A percentile compares a stretch with the other conserved stretches of the same genome.
phyloP scores from a whole-genome alignment of 2,797 vertebrate species.

The Syngnathus acus region DNA sequence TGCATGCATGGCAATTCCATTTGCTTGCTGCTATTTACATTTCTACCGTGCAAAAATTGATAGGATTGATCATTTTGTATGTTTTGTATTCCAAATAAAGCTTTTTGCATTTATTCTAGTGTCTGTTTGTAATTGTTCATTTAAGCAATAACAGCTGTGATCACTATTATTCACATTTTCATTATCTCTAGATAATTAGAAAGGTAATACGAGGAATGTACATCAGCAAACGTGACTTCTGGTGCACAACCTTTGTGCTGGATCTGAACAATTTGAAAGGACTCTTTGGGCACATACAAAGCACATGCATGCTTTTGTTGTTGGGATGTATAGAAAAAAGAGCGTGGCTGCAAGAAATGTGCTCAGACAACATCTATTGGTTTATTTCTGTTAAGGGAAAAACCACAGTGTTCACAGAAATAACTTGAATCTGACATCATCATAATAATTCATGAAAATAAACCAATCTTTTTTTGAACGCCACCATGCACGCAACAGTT shows the following conservation, averaged over 20 bases:
- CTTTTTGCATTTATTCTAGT: not conserved
- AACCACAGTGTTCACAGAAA: no score
- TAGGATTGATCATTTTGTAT: not conserved
- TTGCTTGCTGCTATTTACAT: not conserved
- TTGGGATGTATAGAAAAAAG: conserved; percentile 30
- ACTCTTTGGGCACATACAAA: conserved; percentile 61
- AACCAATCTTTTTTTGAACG: no score
- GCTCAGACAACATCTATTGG: not conserved
- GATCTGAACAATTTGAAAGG: conserved; percentile 46
- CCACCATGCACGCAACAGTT: no score
- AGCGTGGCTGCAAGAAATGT: conserved; percentile 17
- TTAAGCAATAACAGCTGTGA: not conserved
- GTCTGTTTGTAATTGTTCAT: not conserved
- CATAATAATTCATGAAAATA: no score
- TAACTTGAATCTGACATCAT: no score
- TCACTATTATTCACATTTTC: not conserved
- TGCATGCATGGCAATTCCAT: not conserved
- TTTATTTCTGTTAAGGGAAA: no score
- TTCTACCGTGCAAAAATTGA: not conserved
- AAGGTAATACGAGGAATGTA: conserved; percentile 35
- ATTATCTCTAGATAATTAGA: not conserved
- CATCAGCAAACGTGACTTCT: conserved; percentile 22
- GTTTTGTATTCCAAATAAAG: conserved; percentile 7
- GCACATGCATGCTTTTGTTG: conserved; percentile 40
- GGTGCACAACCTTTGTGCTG: conserved; percentile 43